phyloP scores from a whole-genome alignment of 2,888 invertebrate species.

The Torymus aiolomorphi region DNA sequence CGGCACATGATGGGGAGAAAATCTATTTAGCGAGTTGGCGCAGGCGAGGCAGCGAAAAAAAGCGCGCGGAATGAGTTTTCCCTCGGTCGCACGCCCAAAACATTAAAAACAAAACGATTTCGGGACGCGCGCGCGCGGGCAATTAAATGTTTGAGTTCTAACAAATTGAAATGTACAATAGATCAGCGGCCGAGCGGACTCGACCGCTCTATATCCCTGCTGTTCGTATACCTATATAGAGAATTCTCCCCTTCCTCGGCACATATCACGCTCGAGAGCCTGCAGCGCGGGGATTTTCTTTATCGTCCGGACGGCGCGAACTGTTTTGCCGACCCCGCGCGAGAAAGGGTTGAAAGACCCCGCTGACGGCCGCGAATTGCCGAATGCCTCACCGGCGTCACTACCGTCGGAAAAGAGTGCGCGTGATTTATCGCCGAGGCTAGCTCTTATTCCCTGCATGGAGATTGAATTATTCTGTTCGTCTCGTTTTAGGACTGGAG shows the following conservation, averaged over 20 bases:
- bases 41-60: constrained; percentile 16
- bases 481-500: no score
- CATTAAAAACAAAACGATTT: constrained; percentile 60
- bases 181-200: constrained; percentile 57
- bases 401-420: constrained; percentile 61
- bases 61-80: constrained; percentile 42
- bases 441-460: background rate
- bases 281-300: constrained; percentile 46
- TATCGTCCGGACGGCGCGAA: constrained; percentile 56
- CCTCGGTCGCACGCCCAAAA: constrained; percentile 54
- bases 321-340: constrained; percentile 62
- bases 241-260: background rate
- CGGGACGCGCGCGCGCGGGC: constrained; percentile 59
- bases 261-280: no score
- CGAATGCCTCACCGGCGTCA: constrained; percentile 65
- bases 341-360: constrained; percentile 31
- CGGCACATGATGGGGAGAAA: background rate
- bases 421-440: background rate
- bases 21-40: constrained; percentile 21
- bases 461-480: background rate
- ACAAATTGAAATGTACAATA: constrained; percentile 67
- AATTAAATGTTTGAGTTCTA: constrained; percentile 70
- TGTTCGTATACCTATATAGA: background rate
- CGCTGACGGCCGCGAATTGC: constrained; percentile 60
- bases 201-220: background rate